These are phyloP conservation scores for Sarcophaga carnaria DNA, from an alignment of 2,888 invertebrate genomes.

Conservation along the genomic window DNA sequence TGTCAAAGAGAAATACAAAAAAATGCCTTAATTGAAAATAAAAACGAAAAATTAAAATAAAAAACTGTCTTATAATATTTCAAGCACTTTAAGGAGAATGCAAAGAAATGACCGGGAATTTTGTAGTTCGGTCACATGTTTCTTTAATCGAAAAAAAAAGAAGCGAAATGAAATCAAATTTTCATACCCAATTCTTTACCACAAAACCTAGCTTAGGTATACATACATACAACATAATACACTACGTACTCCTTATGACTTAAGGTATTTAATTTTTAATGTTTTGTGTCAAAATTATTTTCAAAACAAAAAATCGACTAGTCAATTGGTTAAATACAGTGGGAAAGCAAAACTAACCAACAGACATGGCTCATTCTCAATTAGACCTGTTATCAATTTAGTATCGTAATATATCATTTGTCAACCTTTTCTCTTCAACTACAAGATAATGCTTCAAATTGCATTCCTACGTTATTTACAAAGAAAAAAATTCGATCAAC, in stretches of 20 bases:
- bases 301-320: slow-evolving; percentile 1
- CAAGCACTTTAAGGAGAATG: neutral
- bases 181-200: slow-evolving; percentile 19
- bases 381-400: slow-evolving; percentile 61
- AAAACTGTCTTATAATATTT: slow-evolving; percentile 35
- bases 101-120: too few relatives aligned
- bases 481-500: slow-evolving; percentile 18
- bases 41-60: neutral
- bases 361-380: slow-evolving; percentile 45
- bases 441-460: neutral
- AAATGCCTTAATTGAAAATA: slow-evolving; percentile 19
- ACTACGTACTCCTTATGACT: neutral
- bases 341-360: neutral
- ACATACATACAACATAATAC: slow-evolving; percentile 2
- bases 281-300: slow-evolving; percentile 5
- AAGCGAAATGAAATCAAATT: slow-evolving; percentile 14
- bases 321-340: slow-evolving; percentile 38
- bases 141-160: neutral
- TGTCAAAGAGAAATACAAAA: neutral
- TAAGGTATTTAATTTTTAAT: neutral
- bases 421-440: slow-evolving; percentile 49
- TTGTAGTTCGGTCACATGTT: too few relatives aligned
- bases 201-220: slow-evolving; percentile 18
- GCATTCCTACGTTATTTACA: slow-evolving; percentile 5
- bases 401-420: slow-evolving; percentile 61